Evolutionary conservation across 2,797 vertebrate genomes (phyloP), one percentile per base, ranked within the genome.

Genomic region (Sebastes paucispinis): DNA sequence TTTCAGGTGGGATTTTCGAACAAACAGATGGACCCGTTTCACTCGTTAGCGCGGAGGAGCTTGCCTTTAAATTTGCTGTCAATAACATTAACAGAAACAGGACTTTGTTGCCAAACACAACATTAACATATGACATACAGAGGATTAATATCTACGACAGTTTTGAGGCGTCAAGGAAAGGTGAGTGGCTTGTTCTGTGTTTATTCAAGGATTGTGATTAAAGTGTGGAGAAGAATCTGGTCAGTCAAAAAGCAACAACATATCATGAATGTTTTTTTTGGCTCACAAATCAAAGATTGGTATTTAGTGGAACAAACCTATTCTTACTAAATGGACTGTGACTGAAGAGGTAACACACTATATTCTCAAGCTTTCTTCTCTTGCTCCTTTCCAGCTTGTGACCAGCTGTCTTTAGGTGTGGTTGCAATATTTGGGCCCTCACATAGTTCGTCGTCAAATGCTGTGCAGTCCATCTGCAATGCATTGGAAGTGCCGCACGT

Each of bases 71-170:
- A 84, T 99, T 99, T 92, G 98, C 98, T 4, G 98, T 99, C 91
- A 99, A 98, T 87, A 99, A 98, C 88, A 99, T 99, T 83, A 99
- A 99, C 93, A 97, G 98, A 92, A 99, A 99, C 94, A 96, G 98
- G 87, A 99, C 98, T 62, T 91, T 99, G 93, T 82, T 99, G 93
- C 98, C 98, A 82, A 99, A 99, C 94, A 99, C 98, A 14, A 99
- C 98, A 8, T 89, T 99, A 70, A 99, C 98, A 43, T 99, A 99
- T 1, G 98, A 99, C 94, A 99, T 99, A 89, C 98, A 99, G 94
- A 97, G 98, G 96, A 99, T 99, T 93, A 98, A 99, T 93, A 98
- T 99, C 94, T 99, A 99, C 1, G 98, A 99, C 95, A 99, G 98
- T 93, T 99, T 99, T 82, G 98, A 99, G 93, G 98, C 98, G 1